Evolutionary conservation across 1,140 invertebrate genomes (phyloP).

Genomic region (Vanessa tameamea): DNA sequence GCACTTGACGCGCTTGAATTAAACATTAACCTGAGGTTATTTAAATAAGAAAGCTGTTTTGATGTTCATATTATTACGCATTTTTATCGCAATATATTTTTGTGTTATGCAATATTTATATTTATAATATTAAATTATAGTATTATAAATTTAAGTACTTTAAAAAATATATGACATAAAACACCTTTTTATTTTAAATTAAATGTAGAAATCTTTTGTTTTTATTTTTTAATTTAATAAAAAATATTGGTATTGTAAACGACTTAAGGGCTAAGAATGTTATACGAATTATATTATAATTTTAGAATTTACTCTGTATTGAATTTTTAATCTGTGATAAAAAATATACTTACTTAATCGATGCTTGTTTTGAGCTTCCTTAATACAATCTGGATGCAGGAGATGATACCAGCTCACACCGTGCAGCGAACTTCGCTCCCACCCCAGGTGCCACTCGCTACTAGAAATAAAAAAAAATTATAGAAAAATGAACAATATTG

Average conservation of each 20-base stretch:
- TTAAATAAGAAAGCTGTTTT: slow-evolving; percentile 22
- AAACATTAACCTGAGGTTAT: slow-evolving; percentile 3
- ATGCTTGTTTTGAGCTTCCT: slow-evolving; percentile 96
- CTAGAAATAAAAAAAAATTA: slow-evolving; percentile 80
- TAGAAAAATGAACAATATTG: slow-evolving; percentile 23
- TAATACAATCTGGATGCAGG: slow-evolving; percentile 94
- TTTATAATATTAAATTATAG: background rate
- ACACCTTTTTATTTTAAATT: too few relatives aligned
- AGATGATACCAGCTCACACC: slow-evolving; percentile 97
- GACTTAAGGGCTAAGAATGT: too few relatives aligned
- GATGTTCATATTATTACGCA: background rate
- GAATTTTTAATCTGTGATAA: background rate
- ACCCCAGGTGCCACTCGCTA: slow-evolving; percentile 96
- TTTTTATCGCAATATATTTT: background rate
- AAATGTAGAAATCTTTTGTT: too few relatives aligned
- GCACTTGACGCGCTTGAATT: slow-evolving; percentile 1
- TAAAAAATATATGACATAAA: background rate
- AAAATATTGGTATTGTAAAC: too few relatives aligned
- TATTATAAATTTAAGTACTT: background rate
- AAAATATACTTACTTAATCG: slow-evolving; percentile 89
- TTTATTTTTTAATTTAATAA: too few relatives aligned
- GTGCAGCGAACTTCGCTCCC: slow-evolving; percentile 89
- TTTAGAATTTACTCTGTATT: too few relatives aligned
- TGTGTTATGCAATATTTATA: background rate
- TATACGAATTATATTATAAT: too few relatives aligned